Conservation (phyloP, 2,797 vertebrate species). For the Hydrophis major region DNA sequence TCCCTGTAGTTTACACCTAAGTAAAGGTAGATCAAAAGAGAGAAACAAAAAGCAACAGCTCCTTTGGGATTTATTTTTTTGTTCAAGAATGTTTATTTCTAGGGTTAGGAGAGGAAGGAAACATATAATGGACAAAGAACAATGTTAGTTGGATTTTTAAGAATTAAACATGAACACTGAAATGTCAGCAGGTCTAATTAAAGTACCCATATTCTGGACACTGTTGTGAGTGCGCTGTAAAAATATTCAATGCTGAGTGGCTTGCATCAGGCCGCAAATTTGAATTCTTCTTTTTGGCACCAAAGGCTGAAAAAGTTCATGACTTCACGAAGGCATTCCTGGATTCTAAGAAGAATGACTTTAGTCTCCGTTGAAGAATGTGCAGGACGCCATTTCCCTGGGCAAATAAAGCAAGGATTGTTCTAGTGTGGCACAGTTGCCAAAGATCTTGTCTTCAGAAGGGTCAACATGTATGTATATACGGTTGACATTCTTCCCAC, state of each 20-base stretch:
- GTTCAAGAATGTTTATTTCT: background rate
- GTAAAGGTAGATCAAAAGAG: no score
- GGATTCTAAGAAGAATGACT: slow-evolving; percentile 16
- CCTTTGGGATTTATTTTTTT: background rate
- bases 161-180: background rate
- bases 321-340: background rate
- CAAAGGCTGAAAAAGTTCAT: fast-evolving
- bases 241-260: background rate
- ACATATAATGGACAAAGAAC: background rate
- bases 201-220: background rate
- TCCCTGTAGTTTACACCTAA: no score
- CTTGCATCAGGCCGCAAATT: background rate
- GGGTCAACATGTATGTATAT: background rate
- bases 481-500: background rate
- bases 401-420: background rate
- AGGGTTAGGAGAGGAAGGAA: background rate
- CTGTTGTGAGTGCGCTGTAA: background rate
- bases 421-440: background rate
- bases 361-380: slow-evolving; percentile 12
- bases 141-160: background rate
- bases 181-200: background rate
- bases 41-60: background rate
- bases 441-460: background rate
- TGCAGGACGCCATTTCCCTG: background rate
- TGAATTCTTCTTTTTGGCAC: background rate